A percentile compares a stretch with the other conserved stretches of the same genome.
Conservation (phyloP, 2,888 invertebrate species). For the Muschampia plurimacula region DNA sequence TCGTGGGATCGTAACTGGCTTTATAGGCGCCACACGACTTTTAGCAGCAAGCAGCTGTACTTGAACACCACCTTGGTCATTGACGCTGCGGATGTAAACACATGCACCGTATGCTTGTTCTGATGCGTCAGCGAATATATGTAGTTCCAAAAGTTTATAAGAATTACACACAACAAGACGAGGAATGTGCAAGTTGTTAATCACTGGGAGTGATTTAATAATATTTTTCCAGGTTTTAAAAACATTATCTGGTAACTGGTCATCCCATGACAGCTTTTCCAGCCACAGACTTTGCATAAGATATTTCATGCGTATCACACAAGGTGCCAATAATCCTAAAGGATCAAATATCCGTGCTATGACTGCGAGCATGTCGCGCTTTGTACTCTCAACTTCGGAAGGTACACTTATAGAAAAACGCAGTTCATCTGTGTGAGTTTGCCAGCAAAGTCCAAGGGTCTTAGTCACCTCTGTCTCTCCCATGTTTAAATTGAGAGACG, state of each 20-base stretch:
- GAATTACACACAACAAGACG: constrained; percentile 44
- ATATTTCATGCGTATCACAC: constrained; percentile 46
- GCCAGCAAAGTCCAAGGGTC: constrained; percentile 9
- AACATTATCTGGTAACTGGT: neutral
- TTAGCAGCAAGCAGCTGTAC: constrained; percentile 25
- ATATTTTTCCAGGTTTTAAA: neutral
- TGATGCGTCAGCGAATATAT: constrained; percentile 31
- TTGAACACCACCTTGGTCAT: neutral
- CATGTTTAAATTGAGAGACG: constrained; percentile 26
- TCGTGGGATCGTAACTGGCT: constrained; percentile 37
- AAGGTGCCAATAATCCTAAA: constrained; percentile 44
- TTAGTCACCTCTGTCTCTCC: constrained; percentile 26
- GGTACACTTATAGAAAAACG: constrained; percentile 9
- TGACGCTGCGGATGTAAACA: neutral
- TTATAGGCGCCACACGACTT: constrained; percentile 29
- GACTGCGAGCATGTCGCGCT: constrained; percentile 45
- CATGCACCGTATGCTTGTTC: constrained; percentile 3
- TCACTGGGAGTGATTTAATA: neutral
- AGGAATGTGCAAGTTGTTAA: constrained; percentile 42
- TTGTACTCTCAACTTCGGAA: constrained; percentile 28
- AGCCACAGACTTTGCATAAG: constrained; percentile 49
- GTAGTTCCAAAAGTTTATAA: constrained; percentile 21
- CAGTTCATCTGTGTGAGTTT: constrained; percentile 5
- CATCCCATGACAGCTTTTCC: constrained; percentile 47
- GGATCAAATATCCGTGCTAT: constrained; percentile 49